Base-by-base conservation (phyloP, 2,113 vertebrate species). In the Barbus barbus region DNA sequence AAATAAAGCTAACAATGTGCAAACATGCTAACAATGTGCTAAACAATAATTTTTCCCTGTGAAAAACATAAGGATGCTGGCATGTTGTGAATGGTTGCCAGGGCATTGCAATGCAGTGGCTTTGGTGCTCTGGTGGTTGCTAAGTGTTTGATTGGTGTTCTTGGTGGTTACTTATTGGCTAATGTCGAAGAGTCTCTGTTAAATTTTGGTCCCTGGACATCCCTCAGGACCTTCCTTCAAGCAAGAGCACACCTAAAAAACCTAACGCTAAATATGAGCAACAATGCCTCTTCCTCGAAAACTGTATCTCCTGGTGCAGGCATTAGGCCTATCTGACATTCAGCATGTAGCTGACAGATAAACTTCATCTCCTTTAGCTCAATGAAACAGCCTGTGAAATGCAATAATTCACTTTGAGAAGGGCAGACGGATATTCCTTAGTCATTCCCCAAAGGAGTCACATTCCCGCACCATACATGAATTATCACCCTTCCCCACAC, bases 331-430 rank as follows among this genome's bases (percentile, higher is more conserved):
- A 16, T 28, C 48, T 36, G 56, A 72, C 36, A 13, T 83, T 46
- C 31, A 48, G 46, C 20, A n/a, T 82, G 24, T 76, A 36, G 73
- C 16, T 9, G 60, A 60, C 63, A 83, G 63, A 86, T 60, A 63
- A 41, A 46, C 67, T 61, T 78, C 36, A 78, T 83, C 63, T 78
- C 61, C 51, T 83, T 61, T 63, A 69, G 61, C 61, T 58, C 51
- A 78, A 51, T 51, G 69, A 79, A 83, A 86, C 73, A 82, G 16
- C 26, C 60, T 56, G 22, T 44, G 36, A 84, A 61, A 79, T 84
- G 36, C n/a, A 26, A 31, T 77, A 44, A 67, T 46, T 79, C 65
- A 46, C 11, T 71, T 22, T 22, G 26, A 71, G 12, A 84, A 71
- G 48, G 72, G 82, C 58, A 83, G 41, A 76, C 8, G 8, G 56